Evolutionary conservation across 2,113 vertebrate species (phyloP), one percentile per base, ranked within the genome.

Genomic region (Zingel zingel): DNA sequence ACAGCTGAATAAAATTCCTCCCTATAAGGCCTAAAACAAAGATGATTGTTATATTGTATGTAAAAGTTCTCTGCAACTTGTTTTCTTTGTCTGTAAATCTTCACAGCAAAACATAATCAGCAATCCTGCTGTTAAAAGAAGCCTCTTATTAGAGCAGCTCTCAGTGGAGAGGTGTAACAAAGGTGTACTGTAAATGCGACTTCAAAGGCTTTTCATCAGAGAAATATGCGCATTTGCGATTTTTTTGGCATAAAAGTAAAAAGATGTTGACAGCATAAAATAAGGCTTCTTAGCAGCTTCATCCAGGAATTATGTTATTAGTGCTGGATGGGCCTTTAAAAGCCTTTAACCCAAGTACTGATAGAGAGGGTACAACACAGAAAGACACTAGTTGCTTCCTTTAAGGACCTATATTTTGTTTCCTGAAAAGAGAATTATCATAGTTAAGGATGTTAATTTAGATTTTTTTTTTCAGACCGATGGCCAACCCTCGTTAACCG

Each of bases 171-270:
- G 58, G 23, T 56, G 33, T 45, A 23, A 64, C 16, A 0, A 51
- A 53, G 39, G 25, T 74, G 23, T 21, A 25, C 19, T 19, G 30
- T 74, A 72, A 80, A 84, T 62, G 56, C 13, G 6, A 16, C 80
- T 67, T 79, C 57, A 83, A 85, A 81, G 11, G n/a, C 53, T 58
- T 79, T 75, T 63, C 25, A 74, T 77, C 75, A 21, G 6, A 51
- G 16, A 73, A 73, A 62, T 56, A 65, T 70, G 45, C 13, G 8
- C 50, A 54, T 48, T 23, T 36, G 0, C 12, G n/a, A 59, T 39
- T 19, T 76, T 76, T 78, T 33, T 54, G 11, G 47, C 39, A 10
- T 59, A 33, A 39, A 1, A 73, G 62, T 13, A 56, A 77, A 74
- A 72, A 80, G 15, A 53, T 59, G 39, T 54, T 51, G 30, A 75